phyloP scores from a whole-genome alignment of 2,888 invertebrate genomes.

The Cosmia pyralina region DNA sequence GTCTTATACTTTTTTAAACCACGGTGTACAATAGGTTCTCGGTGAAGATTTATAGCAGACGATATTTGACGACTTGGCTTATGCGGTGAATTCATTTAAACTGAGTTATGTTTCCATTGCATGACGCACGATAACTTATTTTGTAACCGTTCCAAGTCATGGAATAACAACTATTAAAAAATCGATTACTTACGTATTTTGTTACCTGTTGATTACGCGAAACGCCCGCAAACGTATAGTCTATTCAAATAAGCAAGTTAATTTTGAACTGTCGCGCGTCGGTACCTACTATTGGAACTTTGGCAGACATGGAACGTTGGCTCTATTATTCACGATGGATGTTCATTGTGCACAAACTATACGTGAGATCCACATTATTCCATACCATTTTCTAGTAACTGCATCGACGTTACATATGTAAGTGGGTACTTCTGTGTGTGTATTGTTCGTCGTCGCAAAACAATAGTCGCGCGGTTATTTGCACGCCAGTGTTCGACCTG shows the following conservation, averaged over 20 bases:
- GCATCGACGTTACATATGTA: slow-evolving; percentile 60
- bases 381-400: slow-evolving; percentile 61
- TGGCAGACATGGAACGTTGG: background rate
- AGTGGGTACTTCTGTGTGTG: slow-evolving; percentile 59
- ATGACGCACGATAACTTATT: slow-evolving; percentile 72
- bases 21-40: slow-evolving; percentile 46
- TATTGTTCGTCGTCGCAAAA: slow-evolving; percentile 64
- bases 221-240: slow-evolving; percentile 32
- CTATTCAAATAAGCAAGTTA: slow-evolving; percentile 46
- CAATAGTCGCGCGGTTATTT: slow-evolving; percentile 79
- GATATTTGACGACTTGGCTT: slow-evolving; percentile 65
- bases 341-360: slow-evolving; percentile 38
- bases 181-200: slow-evolving; percentile 66
- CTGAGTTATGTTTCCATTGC: slow-evolving; percentile 73
- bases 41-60: slow-evolving; percentile 63
- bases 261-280: slow-evolving; percentile 14
- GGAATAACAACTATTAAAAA: slow-evolving; percentile 71
- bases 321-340: slow-evolving; percentile 34
- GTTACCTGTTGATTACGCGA: slow-evolving; percentile 68
- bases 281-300: slow-evolving; percentile 8
- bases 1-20: slow-evolving; percentile 50
- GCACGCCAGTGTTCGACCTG: slow-evolving; percentile 74
- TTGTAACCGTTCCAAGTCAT: slow-evolving; percentile 72
- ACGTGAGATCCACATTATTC: slow-evolving; percentile 61
- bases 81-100: slow-evolving; percentile 69